Base-by-base conservation (phyloP, 2,797 vertebrate genomes). In the Remorina albescens region DNA sequence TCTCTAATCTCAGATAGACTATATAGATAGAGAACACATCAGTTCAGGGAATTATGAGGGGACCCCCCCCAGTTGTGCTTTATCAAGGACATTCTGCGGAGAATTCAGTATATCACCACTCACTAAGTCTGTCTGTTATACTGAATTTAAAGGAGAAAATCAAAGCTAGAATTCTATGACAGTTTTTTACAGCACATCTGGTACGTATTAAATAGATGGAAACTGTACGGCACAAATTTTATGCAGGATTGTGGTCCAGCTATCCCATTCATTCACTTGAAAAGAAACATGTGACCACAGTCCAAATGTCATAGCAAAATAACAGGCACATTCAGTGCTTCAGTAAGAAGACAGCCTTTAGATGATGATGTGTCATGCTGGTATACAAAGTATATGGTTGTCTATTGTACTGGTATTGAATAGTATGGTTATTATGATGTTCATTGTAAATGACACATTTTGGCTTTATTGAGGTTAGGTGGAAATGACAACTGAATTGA, bases 1-100 rank as follows among this genome's bases (percentile, higher is more conserved):
- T 73, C 59, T 85, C 87, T 86, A 86, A 91, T 90, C 86, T 90
- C 57, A 78, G 78, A 86, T 84, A 37, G 49, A 80, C 76, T 36
- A 47, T 63, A 84, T 56, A 83, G 84, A 90, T 86, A 74, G 65
- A 78, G 54, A 88, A 49, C 53, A 59, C 65, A 86, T 81, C 82
- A 68, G 66, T 56, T 83, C 32, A 64, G 44, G 55, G 68, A 81
- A 81, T 76, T 72, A 88, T 77, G 83, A 76, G 67, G 56, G 74
- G 66, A 69, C n/a, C n/a, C 64, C 72, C 71, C 67, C 72, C 25
- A 19, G 41, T 59, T 13, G 76, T 55, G 72, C 55, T 83, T 87
- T 67, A 85, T 90, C 86, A 89, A 79, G 71, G 84, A 73, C 65
- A 36, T 70, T 75, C 62, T 76, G 49, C 76, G 46, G 62, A 46